Conservation (phyloP, 2,113 vertebrate species). For the Notothenia rossii region DNA sequence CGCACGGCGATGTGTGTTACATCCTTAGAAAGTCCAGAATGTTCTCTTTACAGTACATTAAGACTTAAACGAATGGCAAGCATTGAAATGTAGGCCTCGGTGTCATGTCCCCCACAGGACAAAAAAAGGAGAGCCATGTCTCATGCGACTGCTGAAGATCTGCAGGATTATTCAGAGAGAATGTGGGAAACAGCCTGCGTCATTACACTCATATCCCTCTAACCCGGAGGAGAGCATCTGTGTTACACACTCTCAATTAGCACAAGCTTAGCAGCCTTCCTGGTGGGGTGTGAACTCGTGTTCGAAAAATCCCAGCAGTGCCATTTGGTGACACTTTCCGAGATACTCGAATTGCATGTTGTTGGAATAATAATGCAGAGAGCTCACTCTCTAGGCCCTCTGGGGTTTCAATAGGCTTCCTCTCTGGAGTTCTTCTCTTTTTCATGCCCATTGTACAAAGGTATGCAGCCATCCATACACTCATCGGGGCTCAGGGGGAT, state of each 20-base stretch:
- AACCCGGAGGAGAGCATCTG: constrained; percentile 68
- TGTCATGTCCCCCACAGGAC: not conserved
- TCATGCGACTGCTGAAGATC: not conserved
- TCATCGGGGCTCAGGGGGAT: constrained; percentile 33
- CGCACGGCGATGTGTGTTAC: too few relatives aligned
- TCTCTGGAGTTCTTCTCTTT: constrained; percentile 38
- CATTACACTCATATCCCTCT: constrained; percentile 37
- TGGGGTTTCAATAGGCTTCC: constrained; percentile 41
- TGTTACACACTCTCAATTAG: constrained; percentile 62
- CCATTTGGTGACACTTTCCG: constrained; percentile 65
- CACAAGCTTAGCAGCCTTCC: constrained; percentile 59
- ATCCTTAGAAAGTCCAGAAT: too few relatives aligned
- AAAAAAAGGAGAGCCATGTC: not conserved
- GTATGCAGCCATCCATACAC: constrained; percentile 40
- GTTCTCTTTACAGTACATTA: too few relatives aligned
- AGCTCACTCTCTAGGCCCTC: constrained; percentile 19
- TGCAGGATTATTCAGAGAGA: constrained; percentile 39
- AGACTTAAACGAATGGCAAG: too few relatives aligned
- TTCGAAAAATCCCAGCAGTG: constrained; percentile 55
- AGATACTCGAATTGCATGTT: constrained; percentile 44
- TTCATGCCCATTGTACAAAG: constrained; percentile 25
- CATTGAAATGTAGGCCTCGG: too few relatives aligned
- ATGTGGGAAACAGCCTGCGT: constrained; percentile 45
- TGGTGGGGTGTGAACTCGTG: constrained; percentile 54
- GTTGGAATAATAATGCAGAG: constrained; percentile 47